Conservation (phyloP, 2,113 vertebrate species). For the Cardinalis cardinalis region DNA sequence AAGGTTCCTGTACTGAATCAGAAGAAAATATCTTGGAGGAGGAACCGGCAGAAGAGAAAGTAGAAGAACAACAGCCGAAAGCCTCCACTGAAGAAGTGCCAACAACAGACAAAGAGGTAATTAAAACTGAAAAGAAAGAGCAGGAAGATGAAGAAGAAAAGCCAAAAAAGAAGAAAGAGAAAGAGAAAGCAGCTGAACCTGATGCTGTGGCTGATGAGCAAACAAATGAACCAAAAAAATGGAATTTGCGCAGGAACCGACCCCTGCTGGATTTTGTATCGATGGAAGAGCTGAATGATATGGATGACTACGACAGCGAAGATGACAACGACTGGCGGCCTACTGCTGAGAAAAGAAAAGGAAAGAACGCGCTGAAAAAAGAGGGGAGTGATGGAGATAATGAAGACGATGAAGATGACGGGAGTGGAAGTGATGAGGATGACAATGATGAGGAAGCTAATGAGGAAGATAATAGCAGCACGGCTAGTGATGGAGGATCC, state of each 20-base stretch:
- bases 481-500: slow-evolving; percentile 80
- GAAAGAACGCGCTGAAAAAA: slow-evolving; percentile 77
- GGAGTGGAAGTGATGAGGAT: slow-evolving; percentile 79
- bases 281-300: slow-evolving; percentile 95
- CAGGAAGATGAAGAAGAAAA: slow-evolving; percentile 74
- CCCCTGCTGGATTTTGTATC: slow-evolving; percentile 93
- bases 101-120: slow-evolving; percentile 76
- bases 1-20: slow-evolving; percentile 89
- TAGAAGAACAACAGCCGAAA: slow-evolving; percentile 74
- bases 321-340: slow-evolving; percentile 98
- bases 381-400: slow-evolving; percentile 84
- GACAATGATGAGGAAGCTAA: slow-evolving; percentile 79
- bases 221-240: slow-evolving; percentile 90
- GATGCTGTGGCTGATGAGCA: slow-evolving; percentile 80
- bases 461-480: slow-evolving; percentile 79
- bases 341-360: slow-evolving; percentile 83
- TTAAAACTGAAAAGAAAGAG: slow-evolving; percentile 82
- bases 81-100: slow-evolving; percentile 63
- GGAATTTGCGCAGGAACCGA: slow-evolving; percentile 94
- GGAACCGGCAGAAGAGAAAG: slow-evolving; percentile 68
- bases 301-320: slow-evolving; percentile 98
- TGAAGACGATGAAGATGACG: slow-evolving; percentile 80
- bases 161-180: slow-evolving; percentile 77
- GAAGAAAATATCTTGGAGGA: slow-evolving; percentile 83
- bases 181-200: slow-evolving; percentile 73